phyloP scores from a whole-genome alignment of 1,140 invertebrate species.

The Ridgeia piscesae region DNA sequence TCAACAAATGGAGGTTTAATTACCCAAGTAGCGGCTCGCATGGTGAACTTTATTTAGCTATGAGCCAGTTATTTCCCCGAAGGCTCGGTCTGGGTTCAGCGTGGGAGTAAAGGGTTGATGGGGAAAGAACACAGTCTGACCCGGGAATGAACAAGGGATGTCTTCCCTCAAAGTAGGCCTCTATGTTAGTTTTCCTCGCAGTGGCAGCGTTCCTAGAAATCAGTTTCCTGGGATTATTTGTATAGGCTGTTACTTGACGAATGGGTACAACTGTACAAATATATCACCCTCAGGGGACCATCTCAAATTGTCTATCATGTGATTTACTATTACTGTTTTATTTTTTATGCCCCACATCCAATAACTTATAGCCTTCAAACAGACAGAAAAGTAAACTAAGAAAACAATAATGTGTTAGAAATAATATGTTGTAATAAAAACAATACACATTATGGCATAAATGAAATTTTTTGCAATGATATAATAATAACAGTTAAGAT shows the following conservation, averaged over 20 bases:
- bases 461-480: too few species aligned
- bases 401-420: too few species aligned
- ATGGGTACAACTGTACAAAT: not conserved
- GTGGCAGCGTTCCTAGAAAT: not conserved
- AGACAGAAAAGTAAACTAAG: too few species aligned
- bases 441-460: too few species aligned
- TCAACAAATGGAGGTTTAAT: not conserved
- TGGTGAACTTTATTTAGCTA: not conserved
- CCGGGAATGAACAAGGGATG: not conserved
- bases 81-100: not conserved
- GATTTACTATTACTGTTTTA: too few species aligned
- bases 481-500: too few species aligned
- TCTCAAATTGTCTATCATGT: not conserved
- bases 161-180: not conserved
- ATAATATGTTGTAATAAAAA: too few species aligned
- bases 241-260: not conserved
- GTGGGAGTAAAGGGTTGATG: not conserved
- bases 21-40: not conserved
- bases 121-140: not conserved
- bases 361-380: too few species aligned
- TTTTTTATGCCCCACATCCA: too few species aligned
- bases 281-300: not conserved
- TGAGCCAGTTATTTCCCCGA: not conserved
- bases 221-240: not conserved
- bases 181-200: conserved; percentile 46